These are phyloP conservation scores for Coenonympha arcania DNA, from an alignment of 2,888 invertebrate genomes.

Conservation along the genomic window DNA sequence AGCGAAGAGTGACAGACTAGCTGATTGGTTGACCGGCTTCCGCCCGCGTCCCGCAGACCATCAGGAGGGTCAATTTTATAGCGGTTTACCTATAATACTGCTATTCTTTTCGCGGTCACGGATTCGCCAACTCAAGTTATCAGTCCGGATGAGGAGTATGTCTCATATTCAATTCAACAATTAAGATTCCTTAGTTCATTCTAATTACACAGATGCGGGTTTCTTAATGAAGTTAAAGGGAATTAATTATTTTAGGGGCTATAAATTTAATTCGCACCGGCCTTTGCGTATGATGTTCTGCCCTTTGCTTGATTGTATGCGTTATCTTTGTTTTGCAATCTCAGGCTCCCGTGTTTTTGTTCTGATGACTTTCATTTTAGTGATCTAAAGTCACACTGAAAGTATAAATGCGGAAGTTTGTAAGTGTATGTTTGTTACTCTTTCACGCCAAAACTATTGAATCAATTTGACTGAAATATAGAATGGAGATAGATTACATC, in stretches of 20 bases:
- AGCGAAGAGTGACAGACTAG: no score
- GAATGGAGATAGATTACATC: no score
- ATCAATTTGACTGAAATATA: no score
- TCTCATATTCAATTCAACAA: constrained; percentile 63
- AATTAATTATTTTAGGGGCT: constrained; percentile 71
- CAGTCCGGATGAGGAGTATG: constrained; percentile 21
- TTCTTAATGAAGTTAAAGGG: constrained; percentile 73
- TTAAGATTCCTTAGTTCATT: constrained; percentile 73
- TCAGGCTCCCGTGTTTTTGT: not conserved
- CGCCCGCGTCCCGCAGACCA: no score
- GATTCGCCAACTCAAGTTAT: not conserved
- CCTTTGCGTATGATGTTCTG: constrained; percentile 60
- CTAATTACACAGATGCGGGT: constrained; percentile 75
- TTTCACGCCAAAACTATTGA: no score
- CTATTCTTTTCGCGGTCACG: no score
- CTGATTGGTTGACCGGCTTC: no score
- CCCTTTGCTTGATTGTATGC: constrained; percentile 33
- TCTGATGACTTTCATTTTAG: constrained; percentile 10
- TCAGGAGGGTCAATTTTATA: no score
- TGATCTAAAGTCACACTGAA: not conserved
- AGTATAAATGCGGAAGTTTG: no score
- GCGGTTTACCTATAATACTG: no score
- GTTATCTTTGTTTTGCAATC: constrained; percentile 33
- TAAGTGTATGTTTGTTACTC: no score
- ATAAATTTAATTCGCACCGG: constrained; percentile 68